A percentile compares a stretch with the other conserved stretches of the same genome.
These are phyloP conservation scores for Oreamnos americanus DNA, from an alignment of 2,113 vertebrate genomes.

Conservation along the genomic window DNA sequence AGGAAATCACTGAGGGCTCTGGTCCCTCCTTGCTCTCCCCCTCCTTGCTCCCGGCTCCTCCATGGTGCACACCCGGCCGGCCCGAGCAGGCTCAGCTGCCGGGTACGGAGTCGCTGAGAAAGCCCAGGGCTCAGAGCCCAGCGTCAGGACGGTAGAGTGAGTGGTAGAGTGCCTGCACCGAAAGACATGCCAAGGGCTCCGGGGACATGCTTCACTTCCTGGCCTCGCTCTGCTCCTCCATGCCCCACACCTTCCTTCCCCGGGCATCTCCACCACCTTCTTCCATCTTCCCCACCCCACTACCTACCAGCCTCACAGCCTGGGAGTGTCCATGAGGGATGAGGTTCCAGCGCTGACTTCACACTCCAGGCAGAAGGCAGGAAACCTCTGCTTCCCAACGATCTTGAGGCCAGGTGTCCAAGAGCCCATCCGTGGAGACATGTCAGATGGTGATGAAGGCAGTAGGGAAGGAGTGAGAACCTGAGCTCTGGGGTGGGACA, in stretches of 20 bases:
- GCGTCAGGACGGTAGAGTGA: not conserved
- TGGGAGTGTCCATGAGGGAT: not conserved
- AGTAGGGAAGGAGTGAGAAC: fast-evolving
- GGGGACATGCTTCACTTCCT: not conserved
- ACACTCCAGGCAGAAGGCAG: not conserved
- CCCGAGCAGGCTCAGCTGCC: not conserved
- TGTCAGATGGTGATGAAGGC: not conserved
- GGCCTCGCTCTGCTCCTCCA: not conserved
- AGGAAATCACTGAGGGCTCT: not conserved
- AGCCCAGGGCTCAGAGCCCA: not conserved
- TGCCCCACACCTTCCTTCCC: not conserved
- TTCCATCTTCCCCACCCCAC: not conserved
- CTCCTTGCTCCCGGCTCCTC: not conserved
- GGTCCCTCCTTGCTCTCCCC: not conserved
- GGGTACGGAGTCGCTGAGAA: not conserved
- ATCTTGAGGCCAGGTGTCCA: not conserved
- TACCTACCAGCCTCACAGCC: not conserved
- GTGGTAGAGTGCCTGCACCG: not conserved
- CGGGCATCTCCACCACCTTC: not conserved
- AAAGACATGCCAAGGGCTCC: not conserved
- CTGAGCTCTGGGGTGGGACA: not conserved
- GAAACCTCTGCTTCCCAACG: not conserved
- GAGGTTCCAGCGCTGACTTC: not conserved
- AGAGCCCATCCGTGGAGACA: not conserved
- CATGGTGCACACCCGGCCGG: fast-evolving